These are phyloP conservation scores for Neolamprologus falcicula DNA, from an alignment of 2,113 vertebrate genomes.

Conservation along the genomic window DNA sequence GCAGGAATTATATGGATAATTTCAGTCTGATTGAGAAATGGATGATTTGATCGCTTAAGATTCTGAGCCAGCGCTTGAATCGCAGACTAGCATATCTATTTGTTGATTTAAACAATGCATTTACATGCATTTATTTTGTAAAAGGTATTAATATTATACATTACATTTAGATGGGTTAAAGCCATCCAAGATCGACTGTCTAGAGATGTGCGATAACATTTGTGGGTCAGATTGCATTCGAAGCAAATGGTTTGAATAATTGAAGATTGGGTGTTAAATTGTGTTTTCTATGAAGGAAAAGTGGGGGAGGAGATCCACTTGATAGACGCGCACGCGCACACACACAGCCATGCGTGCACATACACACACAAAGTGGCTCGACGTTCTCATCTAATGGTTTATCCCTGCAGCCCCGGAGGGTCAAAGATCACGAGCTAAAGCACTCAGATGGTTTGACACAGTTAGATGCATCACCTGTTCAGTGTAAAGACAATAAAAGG, in stretches of 20 bases:
- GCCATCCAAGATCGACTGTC: background rate
- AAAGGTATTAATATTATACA: background rate
- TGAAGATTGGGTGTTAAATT: constrained; percentile 66
- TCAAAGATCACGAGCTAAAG: constrained; percentile 62
- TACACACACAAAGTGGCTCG: constrained; percentile 17
- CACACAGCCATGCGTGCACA: background rate
- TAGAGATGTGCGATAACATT: constrained; percentile 11
- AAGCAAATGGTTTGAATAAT: constrained; percentile 71
- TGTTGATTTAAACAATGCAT: background rate
- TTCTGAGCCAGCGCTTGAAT: background rate
- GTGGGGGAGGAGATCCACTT: constrained; percentile 43
- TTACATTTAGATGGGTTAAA: background rate
- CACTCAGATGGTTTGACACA: constrained; percentile 52
- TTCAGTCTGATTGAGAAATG: background rate
- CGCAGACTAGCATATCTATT: background rate
- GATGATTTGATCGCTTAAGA: background rate
- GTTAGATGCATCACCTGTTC: constrained; percentile 65
- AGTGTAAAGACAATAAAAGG: constrained; percentile 46
- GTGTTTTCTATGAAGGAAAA: constrained; percentile 55
- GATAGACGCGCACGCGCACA: constrained; percentile 2
- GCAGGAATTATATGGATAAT: constrained; percentile 1
- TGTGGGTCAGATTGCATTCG: constrained; percentile 28
- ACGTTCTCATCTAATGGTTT: constrained; percentile 67
- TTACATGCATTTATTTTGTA: background rate
- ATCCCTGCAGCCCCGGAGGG: constrained; percentile 34